Percentiles rank a stretch among this genome's conserved stretches.
These are phyloP conservation scores for Oreochromis mossambicus DNA, from an alignment of 2,797 vertebrate species.

Conservation along the genomic window DNA sequence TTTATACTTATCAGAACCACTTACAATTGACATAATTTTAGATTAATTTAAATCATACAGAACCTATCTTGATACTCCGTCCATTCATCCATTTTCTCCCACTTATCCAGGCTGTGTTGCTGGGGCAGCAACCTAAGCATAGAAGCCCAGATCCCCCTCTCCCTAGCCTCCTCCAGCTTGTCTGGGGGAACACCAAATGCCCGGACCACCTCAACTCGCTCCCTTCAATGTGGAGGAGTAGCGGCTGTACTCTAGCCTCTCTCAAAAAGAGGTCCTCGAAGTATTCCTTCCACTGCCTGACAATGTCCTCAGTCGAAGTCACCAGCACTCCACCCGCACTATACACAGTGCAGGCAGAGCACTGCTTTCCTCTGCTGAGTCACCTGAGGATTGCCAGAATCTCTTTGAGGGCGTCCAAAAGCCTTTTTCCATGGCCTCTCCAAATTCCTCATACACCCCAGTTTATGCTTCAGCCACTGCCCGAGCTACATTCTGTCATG, in stretches of 20 bases:
- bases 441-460: background rate
- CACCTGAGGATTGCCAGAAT: background rate
- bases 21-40: background rate
- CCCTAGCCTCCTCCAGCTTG: background rate
- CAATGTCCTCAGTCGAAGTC: background rate
- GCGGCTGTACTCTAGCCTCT: background rate
- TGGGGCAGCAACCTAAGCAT: background rate
- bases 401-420: background rate
- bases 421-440: background rate
- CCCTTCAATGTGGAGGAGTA: background rate
- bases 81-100: background rate
- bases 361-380: background rate
- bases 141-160: background rate
- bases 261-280: background rate
- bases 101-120: background rate
- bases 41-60: background rate
- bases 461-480: background rate
- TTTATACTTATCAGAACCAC: background rate
- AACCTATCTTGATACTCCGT: background rate
- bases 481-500: background rate
- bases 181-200: background rate
- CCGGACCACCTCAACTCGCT: background rate
- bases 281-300: background rate
- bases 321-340: background rate
- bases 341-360: background rate